Conservation (phyloP, 1,140 invertebrate species). For the Diachasmimorpha longicaudata region DNA sequence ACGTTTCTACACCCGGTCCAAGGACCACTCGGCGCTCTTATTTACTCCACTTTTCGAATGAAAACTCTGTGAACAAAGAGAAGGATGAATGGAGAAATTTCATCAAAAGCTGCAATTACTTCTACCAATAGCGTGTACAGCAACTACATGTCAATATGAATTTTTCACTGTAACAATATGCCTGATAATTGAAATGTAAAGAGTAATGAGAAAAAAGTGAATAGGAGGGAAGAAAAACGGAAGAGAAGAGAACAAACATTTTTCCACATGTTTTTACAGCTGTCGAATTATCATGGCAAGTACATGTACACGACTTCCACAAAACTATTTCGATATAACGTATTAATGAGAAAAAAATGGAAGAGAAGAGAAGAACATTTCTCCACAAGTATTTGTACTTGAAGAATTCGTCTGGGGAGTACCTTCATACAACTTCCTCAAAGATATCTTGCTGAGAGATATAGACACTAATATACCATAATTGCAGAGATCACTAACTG, state of each 20-base stretch:
- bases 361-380: too few relatives aligned
- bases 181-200: background rate
- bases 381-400: too few relatives aligned
- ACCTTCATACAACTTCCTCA: too few relatives aligned
- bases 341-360: too few relatives aligned
- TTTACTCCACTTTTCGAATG: slow-evolving; percentile 44
- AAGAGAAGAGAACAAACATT: background rate
- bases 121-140: background rate
- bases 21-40: slow-evolving; percentile 50
- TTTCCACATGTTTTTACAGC: background rate
- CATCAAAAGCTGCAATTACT: background rate
- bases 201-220: background rate
- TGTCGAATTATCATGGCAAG: background rate
- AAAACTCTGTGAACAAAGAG: slow-evolving; percentile 31
- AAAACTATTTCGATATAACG: background rate
- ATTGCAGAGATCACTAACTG: too few relatives aligned
- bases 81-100: background rate
- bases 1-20: slow-evolving; percentile 43
- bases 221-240: background rate
- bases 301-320: background rate
- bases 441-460: too few relatives aligned
- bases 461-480: too few relatives aligned
- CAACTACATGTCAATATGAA: background rate
- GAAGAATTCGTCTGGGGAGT: too few relatives aligned
- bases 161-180: background rate